These are phyloP conservation scores for Chrosomus eos DNA, from an alignment of 2,797 vertebrate genomes.

Conservation along the genomic window DNA sequence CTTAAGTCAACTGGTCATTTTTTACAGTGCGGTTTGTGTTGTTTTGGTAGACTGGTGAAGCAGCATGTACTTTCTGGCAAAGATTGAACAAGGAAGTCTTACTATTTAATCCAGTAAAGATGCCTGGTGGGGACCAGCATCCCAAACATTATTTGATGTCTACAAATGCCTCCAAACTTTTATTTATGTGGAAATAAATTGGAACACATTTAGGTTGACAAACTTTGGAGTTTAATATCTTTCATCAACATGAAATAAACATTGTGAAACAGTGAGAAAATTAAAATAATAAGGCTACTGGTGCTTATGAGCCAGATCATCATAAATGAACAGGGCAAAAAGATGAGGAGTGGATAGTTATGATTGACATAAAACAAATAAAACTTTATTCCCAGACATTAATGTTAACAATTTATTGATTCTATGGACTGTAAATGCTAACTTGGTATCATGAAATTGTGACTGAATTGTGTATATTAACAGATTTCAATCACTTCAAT, in stretches of 20 bases:
- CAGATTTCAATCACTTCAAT: background rate
- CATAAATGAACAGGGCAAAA: background rate
- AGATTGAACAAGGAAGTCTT: background rate
- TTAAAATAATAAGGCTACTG: background rate
- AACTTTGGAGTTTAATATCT: background rate
- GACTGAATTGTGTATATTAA: background rate
- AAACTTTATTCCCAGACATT: conserved; percentile 3
- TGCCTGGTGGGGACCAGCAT: background rate
- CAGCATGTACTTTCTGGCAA: background rate
- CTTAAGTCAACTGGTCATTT: no score
- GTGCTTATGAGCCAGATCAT: background rate
- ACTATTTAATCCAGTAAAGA: background rate
- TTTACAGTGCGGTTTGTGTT: background rate
- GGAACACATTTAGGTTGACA: background rate
- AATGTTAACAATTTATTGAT: background rate
- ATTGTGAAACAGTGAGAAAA: background rate
- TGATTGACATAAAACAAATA: background rate
- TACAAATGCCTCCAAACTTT: background rate
- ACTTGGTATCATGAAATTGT: conserved; percentile 3
- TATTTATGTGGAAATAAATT: conserved; percentile 5
- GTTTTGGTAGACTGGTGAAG: background rate
- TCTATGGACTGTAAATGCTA: background rate
- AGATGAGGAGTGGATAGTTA: background rate
- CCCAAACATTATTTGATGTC: background rate
- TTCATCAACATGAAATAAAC: background rate